A percentile compares a stretch with the other conserved stretches of the same genome.
phyloP scores from a whole-genome alignment of 2,113 vertebrate genomes.

The Lota lota region DNA sequence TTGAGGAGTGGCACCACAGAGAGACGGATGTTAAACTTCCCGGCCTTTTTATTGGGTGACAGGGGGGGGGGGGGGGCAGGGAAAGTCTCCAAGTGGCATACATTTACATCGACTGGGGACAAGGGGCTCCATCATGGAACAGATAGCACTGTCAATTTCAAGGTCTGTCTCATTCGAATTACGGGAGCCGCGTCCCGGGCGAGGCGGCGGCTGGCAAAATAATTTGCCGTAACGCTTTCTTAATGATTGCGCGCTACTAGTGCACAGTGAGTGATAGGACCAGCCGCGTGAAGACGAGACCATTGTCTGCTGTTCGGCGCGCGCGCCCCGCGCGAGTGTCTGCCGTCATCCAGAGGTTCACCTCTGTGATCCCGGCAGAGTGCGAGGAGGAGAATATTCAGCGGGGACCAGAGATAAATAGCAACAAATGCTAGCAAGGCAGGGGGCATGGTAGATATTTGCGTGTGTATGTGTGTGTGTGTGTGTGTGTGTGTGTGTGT shows the following conservation, averaged over 20 bases:
- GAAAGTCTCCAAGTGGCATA: slow-evolving; percentile 64
- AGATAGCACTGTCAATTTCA: slow-evolving; percentile 71
- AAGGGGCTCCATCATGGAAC: slow-evolving; percentile 64
- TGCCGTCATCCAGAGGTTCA: neutral
- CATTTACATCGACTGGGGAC: slow-evolving; percentile 72
- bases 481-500: slow-evolving; percentile 3
- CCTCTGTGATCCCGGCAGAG: slow-evolving; percentile 28
- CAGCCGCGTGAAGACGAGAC: slow-evolving; percentile 46
- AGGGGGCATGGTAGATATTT: neutral
- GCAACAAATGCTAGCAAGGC: slow-evolving; percentile 35
- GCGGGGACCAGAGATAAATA: slow-evolving; percentile 44
- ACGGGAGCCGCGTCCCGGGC: slow-evolving; percentile 52
- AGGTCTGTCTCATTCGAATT: slow-evolving; percentile 72
- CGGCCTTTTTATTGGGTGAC: slow-evolving; percentile 70
- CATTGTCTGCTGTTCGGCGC: slow-evolving; percentile 32
- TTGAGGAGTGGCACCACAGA: slow-evolving; percentile 61
- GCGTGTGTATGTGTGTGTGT: neutral
- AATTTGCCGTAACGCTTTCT: slow-evolving; percentile 65
- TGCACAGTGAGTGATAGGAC: slow-evolving; percentile 47
- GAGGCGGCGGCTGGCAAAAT: slow-evolving; percentile 60
- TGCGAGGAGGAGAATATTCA: slow-evolving; percentile 22
- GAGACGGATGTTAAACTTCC: slow-evolving; percentile 73
- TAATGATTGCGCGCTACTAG: slow-evolving; percentile 61
- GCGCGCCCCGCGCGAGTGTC: neutral
- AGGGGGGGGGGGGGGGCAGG: slow-evolving; percentile 43